Percentiles rank a stretch among this genome's conserved stretches.
Evolutionary conservation across 1,140 invertebrate species (phyloP).

Genomic region (Marisa cornuarietis): DNA sequence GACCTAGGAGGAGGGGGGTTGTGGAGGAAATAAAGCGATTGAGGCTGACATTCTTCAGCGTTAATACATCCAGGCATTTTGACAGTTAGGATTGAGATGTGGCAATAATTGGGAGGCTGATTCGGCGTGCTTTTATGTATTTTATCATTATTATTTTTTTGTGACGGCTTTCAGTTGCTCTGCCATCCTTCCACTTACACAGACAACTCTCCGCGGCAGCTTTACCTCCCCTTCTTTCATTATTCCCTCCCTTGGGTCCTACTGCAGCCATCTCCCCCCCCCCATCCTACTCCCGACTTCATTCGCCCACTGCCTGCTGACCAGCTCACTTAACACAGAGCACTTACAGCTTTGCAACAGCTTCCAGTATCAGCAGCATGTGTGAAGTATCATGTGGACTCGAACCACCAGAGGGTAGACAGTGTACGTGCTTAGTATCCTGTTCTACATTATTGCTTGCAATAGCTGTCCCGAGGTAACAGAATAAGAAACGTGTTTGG

Average conservation of each 20-base stretch:
- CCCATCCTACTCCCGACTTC: neutral
- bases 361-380: no score
- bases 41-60: neutral
- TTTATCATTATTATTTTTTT: neutral
- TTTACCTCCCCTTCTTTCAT: neutral
- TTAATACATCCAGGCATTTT: neutral
- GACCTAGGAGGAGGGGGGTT: no score
- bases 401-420: no score
- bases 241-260: neutral
- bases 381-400: no score
- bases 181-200: neutral
- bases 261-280: neutral
- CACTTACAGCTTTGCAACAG: no score
- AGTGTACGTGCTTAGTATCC: no score
- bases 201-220: neutral
- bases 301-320: no score
- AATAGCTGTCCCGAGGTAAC: neutral
- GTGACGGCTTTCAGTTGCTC: neutral
- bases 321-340: no score
- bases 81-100: neutral
- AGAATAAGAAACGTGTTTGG: neutral
- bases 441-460: neutral
- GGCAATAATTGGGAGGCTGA: neutral
- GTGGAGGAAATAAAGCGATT: no score
- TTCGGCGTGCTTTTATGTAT: neutral